phyloP scores from a whole-genome alignment of 2,888 invertebrate species.

The Macrosoma leucophasiata region DNA sequence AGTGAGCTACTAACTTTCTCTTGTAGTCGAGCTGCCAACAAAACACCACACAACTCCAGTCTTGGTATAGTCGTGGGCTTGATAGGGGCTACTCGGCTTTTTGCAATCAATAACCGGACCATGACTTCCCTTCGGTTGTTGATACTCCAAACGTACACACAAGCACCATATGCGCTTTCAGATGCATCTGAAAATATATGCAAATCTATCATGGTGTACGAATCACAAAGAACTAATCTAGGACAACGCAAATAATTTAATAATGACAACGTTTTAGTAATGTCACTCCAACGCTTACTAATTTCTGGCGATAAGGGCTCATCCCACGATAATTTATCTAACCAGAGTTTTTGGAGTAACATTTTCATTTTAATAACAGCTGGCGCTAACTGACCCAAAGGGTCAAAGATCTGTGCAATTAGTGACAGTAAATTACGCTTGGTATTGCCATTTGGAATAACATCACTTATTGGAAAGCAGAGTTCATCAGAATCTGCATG shows the following conservation, averaged over 20 bases:
- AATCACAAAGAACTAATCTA: conserved; percentile 3
- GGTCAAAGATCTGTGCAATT: conserved; percentile 19
- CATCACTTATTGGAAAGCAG: conserved; percentile 7
- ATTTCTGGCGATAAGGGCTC: conserved; percentile 10
- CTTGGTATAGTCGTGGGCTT: too few relatives aligned
- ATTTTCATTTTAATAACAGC: conserved; percentile 14
- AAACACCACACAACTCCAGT: too few relatives aligned
- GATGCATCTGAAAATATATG: conserved; percentile 5
- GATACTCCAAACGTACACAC: not conserved
- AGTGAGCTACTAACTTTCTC: too few relatives aligned
- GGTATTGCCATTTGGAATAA: not conserved
- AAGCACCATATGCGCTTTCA: not conserved
- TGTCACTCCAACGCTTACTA: conserved; percentile 1
- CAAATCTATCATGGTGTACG: not conserved
- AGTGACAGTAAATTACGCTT: conserved; percentile 15
- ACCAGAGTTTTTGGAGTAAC: conserved; percentile 14
- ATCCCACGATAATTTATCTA: conserved; percentile 13
- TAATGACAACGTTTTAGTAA: not conserved
- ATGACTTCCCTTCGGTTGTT: not conserved
- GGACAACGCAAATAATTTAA: conserved; percentile 2
- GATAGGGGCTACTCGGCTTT: too few relatives aligned
- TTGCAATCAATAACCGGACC: not conserved
- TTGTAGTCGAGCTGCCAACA: too few relatives aligned
- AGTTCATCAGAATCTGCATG: conserved; percentile 6
- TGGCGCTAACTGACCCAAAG: conserved; percentile 14